Evolutionary conservation across 2,797 vertebrate species (phyloP), one percentile per base, ranked within the genome.

Genomic region (Setipinna tenuifilis): DNA sequence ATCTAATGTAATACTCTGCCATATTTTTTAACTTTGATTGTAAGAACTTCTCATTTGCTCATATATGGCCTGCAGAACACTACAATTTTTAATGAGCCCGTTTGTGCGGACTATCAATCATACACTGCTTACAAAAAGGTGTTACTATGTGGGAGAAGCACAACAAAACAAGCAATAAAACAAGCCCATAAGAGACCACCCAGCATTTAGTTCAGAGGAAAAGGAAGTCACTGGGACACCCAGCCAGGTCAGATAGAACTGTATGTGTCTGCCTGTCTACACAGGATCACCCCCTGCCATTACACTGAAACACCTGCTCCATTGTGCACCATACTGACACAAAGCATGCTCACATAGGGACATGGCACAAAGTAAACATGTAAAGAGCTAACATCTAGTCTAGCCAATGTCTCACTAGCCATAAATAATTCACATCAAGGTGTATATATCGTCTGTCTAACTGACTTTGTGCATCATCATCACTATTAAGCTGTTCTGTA

Each of bases 21-120:
- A 78, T 12, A 78, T 78, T 19, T 17, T 78, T 44, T 25, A 71
- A 7, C 19, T 41, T 0, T 9, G 17, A 17, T 7, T 9, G 19
- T 21, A 21, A 59, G 58, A 54, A 14, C 50, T 10, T 54, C 9
- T 54, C 35, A 9, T 54, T 1, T 54, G 9, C 50, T 54, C 58
- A 59, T n/a, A 16, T 19, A 31, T 75, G 23, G 62, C 2, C 28
- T 28, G 68, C 28, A 1, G 44, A 78, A 9, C 71, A 19, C 5
- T 17, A 78, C 6, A 78, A 19, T 78, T 16, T 71, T 71, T 71
- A 71, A 78, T 78, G 31, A 80, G 9, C 78, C 86, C 82, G 85
- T 86, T 44, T 83, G 86, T 83, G 17, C 57, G 81, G 91, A 90
- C 90, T 92, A 92, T 90, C 92, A 88, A 88, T n/a, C 85, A 86